Conservation (phyloP, 2,113 vertebrate species). For the Hoplias malabaricus region DNA sequence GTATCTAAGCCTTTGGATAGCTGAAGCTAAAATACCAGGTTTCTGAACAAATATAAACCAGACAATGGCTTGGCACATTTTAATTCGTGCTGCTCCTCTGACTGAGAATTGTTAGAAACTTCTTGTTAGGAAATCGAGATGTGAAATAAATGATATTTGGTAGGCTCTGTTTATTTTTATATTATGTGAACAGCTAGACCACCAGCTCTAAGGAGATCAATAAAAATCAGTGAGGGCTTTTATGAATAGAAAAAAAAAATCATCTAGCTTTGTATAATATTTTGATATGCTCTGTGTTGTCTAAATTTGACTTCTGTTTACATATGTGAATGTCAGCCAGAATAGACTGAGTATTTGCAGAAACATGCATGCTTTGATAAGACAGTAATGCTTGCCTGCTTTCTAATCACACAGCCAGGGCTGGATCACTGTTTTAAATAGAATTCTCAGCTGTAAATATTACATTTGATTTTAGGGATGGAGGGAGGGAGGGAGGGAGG, state of each 20-base stretch:
- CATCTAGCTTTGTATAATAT: background rate
- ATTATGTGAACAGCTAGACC: background rate
- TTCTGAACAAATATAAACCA: background rate
- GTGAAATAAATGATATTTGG: background rate
- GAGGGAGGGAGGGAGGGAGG: background rate
- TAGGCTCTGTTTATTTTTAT: background rate
- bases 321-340: conserved; percentile 14
- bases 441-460: background rate
- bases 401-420: background rate
- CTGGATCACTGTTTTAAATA: background rate
- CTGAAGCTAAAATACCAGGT: background rate
- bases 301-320: conserved; percentile 2
- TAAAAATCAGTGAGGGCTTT: background rate
- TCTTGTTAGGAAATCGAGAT: background rate
- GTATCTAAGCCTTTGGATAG: background rate
- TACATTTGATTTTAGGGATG: background rate
- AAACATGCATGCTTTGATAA: background rate
- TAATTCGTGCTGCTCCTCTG: background rate
- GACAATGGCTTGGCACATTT: background rate
- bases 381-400: conserved; percentile 8
- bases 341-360: conserved; percentile 23
- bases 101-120: background rate
- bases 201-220: background rate
- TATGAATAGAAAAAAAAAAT: background rate
- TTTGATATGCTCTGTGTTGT: background rate